phyloP scores from a whole-genome alignment of 2,888 invertebrate genomes.

The Drosophila kuntzei region DNA sequence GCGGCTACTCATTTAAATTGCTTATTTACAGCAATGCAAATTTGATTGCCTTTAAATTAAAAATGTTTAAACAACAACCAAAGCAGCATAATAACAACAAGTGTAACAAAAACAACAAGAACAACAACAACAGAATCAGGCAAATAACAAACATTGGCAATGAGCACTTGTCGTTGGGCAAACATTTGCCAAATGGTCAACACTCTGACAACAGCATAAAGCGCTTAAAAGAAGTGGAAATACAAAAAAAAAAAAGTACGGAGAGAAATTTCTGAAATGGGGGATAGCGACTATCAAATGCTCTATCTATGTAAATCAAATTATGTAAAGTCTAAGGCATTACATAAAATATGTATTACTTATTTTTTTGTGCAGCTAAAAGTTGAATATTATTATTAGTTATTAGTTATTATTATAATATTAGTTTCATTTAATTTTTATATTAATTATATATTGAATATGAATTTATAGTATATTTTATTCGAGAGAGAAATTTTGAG shows the following conservation, averaged over 20 bases:
- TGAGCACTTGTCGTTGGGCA: slow-evolving; percentile 67
- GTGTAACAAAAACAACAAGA: too few species aligned
- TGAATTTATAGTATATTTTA: too few species aligned
- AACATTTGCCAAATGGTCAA: slow-evolving; percentile 72
- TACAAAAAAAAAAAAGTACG: slow-evolving; percentile 7
- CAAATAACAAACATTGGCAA: slow-evolving; percentile 69
- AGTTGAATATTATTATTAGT: too few species aligned
- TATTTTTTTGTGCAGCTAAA: too few species aligned
- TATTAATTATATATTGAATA: too few species aligned
- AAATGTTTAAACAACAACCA: slow-evolving; percentile 49
- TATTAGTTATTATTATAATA: too few species aligned
- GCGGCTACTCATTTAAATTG: slow-evolving; percentile 63
- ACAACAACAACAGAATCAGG: slow-evolving; percentile 22
- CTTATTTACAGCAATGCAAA: slow-evolving; percentile 75
- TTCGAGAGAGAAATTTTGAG: too few species aligned
- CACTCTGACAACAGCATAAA: slow-evolving; percentile 43
- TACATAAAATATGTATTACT: too few species aligned
- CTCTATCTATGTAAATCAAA: neutral
- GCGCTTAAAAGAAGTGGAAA: slow-evolving; percentile 18
- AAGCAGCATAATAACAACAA: slow-evolving; percentile 22
- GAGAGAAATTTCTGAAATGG: neutral
- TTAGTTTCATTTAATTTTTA: too few species aligned
- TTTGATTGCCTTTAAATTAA: slow-evolving; percentile 74
- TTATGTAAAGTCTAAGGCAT: too few species aligned
- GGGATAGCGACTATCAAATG: slow-evolving; percentile 3